Evolutionary conservation across 2,888 invertebrate genomes (phyloP).

Genomic region (Xiphydria camelus): DNA sequence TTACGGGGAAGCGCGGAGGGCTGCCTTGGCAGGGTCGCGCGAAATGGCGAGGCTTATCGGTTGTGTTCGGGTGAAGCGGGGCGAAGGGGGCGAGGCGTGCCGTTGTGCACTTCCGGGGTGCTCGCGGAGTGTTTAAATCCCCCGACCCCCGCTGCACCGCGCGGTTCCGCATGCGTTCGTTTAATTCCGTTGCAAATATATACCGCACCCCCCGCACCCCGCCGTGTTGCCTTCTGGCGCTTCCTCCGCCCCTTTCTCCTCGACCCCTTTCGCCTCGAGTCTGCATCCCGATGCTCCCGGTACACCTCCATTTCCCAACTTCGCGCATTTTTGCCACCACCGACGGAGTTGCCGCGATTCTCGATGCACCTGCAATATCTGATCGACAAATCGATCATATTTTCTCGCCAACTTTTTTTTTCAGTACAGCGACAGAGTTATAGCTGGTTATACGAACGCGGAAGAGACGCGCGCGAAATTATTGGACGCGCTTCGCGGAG

Average conservation of each 20-base stretch:
- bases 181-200: slow-evolving; percentile 21
- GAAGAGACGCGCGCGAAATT: too few species aligned
- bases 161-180: background rate
- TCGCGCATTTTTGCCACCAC: too few species aligned
- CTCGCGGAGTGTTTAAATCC: slow-evolving; percentile 6
- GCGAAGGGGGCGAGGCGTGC: background rate
- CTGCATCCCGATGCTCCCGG: too few species aligned
- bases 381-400: too few species aligned
- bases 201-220: slow-evolving; percentile 1
- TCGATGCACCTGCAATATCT: too few species aligned
- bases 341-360: too few species aligned
- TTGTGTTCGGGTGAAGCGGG: background rate
- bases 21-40: background rate
- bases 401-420: too few species aligned
- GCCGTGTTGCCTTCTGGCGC: background rate
- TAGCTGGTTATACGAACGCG: too few species aligned
- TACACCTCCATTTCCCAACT: too few species aligned
- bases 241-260: background rate
- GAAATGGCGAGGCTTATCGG: background rate
- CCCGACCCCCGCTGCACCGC: background rate
- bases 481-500: too few species aligned
- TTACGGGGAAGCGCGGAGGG: slow-evolving; percentile 29
- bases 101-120: slow-evolving; percentile 11
- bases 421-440: too few species aligned
- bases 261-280: background rate